phyloP scores from a whole-genome alignment of 2,888 invertebrate species.

The Cosmopolites sordidus region DNA sequence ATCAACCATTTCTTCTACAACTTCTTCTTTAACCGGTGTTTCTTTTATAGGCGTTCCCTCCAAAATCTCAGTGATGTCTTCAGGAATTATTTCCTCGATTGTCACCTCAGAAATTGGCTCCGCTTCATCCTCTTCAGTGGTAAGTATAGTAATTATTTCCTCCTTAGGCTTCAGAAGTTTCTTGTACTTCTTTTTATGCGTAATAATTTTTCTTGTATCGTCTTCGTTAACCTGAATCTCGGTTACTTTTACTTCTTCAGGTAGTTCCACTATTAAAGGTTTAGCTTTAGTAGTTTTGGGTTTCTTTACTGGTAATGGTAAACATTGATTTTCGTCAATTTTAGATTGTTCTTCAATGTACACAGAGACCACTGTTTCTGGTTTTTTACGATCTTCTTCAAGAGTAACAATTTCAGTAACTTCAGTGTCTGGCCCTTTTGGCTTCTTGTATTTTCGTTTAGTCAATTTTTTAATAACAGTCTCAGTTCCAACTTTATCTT shows the following conservation, averaged over 20 bases:
- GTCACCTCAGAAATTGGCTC: slow-evolving; percentile 46
- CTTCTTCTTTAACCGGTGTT: slow-evolving; percentile 42
- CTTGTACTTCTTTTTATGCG: slow-evolving; percentile 40
- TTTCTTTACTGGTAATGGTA: slow-evolving; percentile 29
- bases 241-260: slow-evolving; percentile 37
- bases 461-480: slow-evolving; percentile 44
- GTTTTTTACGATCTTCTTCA: slow-evolving; percentile 25
- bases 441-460: slow-evolving; percentile 50
- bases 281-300: slow-evolving; percentile 21
- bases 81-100: slow-evolving; percentile 25
- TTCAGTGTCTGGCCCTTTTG: slow-evolving; percentile 40
- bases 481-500: slow-evolving; percentile 30
- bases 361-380: slow-evolving; percentile 41
- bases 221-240: slow-evolving; percentile 42
- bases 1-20: slow-evolving; percentile 33
- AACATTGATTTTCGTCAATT: slow-evolving; percentile 20
- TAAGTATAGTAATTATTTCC: slow-evolving; percentile 48
- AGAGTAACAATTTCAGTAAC: slow-evolving; percentile 37
- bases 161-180: slow-evolving; percentile 47
- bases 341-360: slow-evolving; percentile 25
- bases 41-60: slow-evolving; percentile 33
- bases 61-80: slow-evolving; percentile 35
- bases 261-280: slow-evolving; percentile 34
- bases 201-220: slow-evolving; percentile 43
- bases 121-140: slow-evolving; percentile 44